A percentile compares a stretch with the other conserved stretches of the same genome.
Conservation (phyloP, 2,113 vertebrate genomes). For the Cyanoramphus novaezelandiae region DNA sequence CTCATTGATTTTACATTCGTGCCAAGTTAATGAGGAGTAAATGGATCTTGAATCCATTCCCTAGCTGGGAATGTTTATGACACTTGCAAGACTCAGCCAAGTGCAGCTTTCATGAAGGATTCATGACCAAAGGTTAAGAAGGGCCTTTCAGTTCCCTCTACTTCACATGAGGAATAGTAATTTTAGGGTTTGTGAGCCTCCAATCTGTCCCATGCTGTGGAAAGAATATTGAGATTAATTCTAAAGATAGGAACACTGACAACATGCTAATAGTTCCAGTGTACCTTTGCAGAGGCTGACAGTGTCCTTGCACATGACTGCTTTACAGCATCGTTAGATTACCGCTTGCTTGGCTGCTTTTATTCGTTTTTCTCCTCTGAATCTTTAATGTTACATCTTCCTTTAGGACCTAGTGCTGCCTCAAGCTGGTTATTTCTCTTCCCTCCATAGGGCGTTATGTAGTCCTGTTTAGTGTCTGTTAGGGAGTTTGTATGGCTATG, state of each 20-base stretch:
- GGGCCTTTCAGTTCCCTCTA: background rate
- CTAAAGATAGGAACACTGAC: conserved; percentile 45
- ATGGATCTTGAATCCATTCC: background rate
- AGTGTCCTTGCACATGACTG: conserved; percentile 4
- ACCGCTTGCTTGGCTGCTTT: background rate
- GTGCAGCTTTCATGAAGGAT: background rate
- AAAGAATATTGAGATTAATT: conserved; percentile 37
- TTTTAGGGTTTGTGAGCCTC: background rate
- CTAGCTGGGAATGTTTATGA: background rate
- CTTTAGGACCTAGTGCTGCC: background rate
- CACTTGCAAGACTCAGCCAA: background rate
- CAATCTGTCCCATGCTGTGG: background rate
- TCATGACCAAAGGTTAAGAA: background rate
- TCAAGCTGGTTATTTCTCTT: background rate
- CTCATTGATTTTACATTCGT: background rate
- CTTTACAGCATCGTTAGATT: background rate
- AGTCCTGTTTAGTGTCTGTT: background rate
- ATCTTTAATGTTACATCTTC: background rate
- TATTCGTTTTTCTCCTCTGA: background rate
- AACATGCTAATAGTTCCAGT: background rate
- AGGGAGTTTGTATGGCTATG: background rate
- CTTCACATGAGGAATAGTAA: background rate
- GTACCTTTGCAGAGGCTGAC: conserved; percentile 11
- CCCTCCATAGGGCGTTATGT: background rate
- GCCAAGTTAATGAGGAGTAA: background rate